Percentiles rank a stretch among this genome's conserved stretches.
phyloP scores from a whole-genome alignment of 2,797 vertebrate species.

The Paramormyrops hopkinsi region DNA sequence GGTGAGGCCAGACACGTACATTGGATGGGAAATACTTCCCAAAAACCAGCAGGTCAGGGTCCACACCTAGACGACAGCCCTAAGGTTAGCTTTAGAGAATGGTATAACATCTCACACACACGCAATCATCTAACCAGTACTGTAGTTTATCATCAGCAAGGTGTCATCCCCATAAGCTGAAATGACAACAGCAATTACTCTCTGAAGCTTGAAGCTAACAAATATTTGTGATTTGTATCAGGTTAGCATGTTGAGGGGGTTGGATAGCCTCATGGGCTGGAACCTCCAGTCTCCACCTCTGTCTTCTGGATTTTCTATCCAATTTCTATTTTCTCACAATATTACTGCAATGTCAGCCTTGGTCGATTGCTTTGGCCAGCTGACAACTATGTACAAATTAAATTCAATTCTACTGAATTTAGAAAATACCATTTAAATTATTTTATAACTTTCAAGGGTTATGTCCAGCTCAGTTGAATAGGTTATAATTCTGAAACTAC shows the following conservation, averaged over 20 bases:
- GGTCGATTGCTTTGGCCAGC: neutral
- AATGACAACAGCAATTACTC: neutral
- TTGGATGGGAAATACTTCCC: constrained; percentile 66
- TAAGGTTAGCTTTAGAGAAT: neutral
- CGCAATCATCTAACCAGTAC: neutral
- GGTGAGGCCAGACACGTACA: constrained; percentile 52
- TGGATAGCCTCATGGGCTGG: neutral
- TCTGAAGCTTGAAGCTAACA: neutral
- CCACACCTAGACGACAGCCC: constrained; percentile 61
- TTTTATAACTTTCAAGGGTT: neutral
- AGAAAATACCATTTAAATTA: neutral
- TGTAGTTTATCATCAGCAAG: neutral
- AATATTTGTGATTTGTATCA: neutral
- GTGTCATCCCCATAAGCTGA: neutral
- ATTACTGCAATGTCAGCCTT: neutral
- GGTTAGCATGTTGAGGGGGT: neutral
- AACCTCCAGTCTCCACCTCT: neutral
- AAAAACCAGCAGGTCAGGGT: constrained; percentile 90
- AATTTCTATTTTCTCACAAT: neutral
- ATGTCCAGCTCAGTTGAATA: neutral
- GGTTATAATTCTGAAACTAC: neutral
- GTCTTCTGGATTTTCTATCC: neutral
- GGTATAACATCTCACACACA: neutral
- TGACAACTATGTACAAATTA: neutral
- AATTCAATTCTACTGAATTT: neutral